These are phyloP conservation scores for Leptinotarsa peninsularis DNA, from an alignment of 2,888 invertebrate species.

Conservation along the genomic window DNA sequence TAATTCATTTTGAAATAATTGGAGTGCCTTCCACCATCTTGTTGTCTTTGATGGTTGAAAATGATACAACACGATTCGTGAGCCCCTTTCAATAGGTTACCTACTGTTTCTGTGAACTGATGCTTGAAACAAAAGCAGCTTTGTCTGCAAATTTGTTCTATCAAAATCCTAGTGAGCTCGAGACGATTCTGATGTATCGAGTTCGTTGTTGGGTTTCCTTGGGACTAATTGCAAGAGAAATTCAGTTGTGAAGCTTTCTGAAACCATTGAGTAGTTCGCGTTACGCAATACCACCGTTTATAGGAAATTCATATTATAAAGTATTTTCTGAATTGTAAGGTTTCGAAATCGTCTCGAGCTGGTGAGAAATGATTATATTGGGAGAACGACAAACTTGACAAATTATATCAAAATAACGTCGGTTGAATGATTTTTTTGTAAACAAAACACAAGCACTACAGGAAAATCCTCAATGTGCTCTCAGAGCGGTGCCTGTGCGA, in stretches of 20 bases:
- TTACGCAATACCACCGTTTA: constrained; percentile 5
- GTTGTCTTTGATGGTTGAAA: constrained; percentile 57
- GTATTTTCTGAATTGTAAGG: neutral
- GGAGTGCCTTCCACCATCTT: constrained; percentile 56
- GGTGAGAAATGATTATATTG: too few species aligned
- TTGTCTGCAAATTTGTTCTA: constrained; percentile 33
- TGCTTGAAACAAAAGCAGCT: constrained; percentile 34
- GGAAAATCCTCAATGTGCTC: too few species aligned
- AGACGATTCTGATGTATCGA: constrained; percentile 13
- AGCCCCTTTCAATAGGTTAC: constrained; percentile 41
- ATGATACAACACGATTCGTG: constrained; percentile 59
- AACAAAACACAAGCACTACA: too few species aligned
- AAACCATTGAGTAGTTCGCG: neutral
- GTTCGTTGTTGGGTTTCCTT: neutral
- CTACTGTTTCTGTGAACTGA: constrained; percentile 28
- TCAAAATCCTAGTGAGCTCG: constrained; percentile 16
- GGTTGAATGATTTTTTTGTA: too few species aligned
- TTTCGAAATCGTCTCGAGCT: too few species aligned
- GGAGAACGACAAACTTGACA: too few species aligned
- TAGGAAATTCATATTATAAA: neutral
- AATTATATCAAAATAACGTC: too few species aligned
- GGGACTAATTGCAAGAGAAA: constrained; percentile 4
- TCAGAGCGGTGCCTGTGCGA: too few species aligned
- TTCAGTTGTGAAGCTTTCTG: neutral
- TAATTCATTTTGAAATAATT: constrained; percentile 59